Evolutionary conservation across 2,797 vertebrate species (phyloP), one percentile per base, ranked within the genome.

Genomic region (Arctocebus calabarensis): DNA sequence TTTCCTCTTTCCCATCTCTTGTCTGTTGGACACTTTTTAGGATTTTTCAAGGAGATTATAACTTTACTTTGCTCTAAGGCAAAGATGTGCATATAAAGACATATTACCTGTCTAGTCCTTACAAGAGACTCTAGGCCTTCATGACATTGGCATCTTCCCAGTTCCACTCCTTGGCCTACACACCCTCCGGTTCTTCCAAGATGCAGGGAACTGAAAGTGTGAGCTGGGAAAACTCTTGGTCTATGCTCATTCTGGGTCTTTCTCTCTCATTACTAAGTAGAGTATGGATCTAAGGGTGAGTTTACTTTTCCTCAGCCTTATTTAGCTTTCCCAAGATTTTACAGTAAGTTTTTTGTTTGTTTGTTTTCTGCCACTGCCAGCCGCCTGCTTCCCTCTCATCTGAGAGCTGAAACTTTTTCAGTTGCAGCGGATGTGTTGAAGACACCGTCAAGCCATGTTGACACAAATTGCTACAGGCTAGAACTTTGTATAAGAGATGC

Each of bases 231-330:
- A 40, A 22, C 2, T 84, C 79, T 61, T 37, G 20, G 87, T 79
- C 20, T 16, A 0, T 27, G 17, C 11, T 27, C 34, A 19, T 4
- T 45, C 66, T 59, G 29, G 34, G 29, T n/a, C 77, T 94, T 64
- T 70, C 40, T 62, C 34, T 68, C 22, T n/a, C 17, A 6, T 17
- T 37, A 16, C 14, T n/a, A 29, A 29, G n/a, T 34, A 7, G 11
- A 52, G 32, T 86, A 9, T 59, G 25, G n/a, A 32, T 83, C 16
- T 25, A 29, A 81, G 20, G 11, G 8, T 32, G 68, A 43, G 4
- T 61, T 92, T 45, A 27, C 11, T 86, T 94, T 94, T 64, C 37
- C 29, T 91, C 40, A 55, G 66, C 68, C 48, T 79, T 71, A 82
- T 48, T 45, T 68, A 23, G 45, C 48, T 89, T 73, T 48, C 62